Evolutionary conservation across 2,113 vertebrate species (phyloP), one percentile per base, ranked within the genome.

Genomic region (Pteropus alecto): DNA sequence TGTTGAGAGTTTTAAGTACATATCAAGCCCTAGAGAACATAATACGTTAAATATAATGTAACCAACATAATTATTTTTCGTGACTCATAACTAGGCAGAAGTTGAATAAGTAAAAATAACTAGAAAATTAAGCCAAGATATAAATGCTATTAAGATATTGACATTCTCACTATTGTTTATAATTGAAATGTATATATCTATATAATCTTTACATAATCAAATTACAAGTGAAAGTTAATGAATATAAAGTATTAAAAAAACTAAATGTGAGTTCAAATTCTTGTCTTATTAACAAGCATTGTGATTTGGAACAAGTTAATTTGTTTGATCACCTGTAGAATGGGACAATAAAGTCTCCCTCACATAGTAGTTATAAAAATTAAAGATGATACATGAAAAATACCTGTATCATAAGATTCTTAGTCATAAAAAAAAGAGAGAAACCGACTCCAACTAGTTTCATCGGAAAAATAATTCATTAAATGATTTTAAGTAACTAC

Each of bases 71-170:
- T 63, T 93, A 38, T 79, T 22, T 91, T 84, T 85, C 41, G 61
- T 95, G 73, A 88, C 15, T 86, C 16, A 81, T 28, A 97, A 67
- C 22, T 90, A 43, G 38, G 38, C 1, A 70, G 10, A 87, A 78
- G 38, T 43, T 74, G 18, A 48, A 73, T 78, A 58, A 70, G 35
- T 70, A 71, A 95, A 63, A 83, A 78, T 46, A 91, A 54, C 82
- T 51, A 54, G n/a, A 87, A 96, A 93, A 77, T 19, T 71, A 92
- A 94, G 78, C 12, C 61, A 74, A 90, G 41, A 78, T 30, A 67
- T 12, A 60, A 84, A 95, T 35, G 18, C 10, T 51, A 79, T 46
- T 81, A 78, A 78, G 33, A 78, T n/a, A 89, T 7, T 78, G 35
- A 43, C 18, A 78, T 87, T 83, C 33, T 83, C 22, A 71, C 18